Evolutionary conservation across 2,113 vertebrate species (phyloP), one percentile per base, ranked within the genome.

Genomic region (Odocoileus virginianus): DNA sequence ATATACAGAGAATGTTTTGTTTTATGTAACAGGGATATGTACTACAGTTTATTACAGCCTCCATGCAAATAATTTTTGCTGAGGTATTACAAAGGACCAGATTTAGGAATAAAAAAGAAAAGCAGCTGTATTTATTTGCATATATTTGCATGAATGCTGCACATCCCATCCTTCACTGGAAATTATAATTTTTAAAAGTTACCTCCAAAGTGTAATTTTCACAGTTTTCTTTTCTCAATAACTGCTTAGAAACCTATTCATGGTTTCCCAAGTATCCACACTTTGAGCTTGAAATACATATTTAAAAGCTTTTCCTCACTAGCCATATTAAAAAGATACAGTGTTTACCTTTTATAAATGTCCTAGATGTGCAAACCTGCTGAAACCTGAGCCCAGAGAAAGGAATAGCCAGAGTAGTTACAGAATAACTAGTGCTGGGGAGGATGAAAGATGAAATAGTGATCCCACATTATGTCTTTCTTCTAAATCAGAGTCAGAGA

Each of bases 141-240:
- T 82, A 60, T 96, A 83, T 96, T 88, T 95, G 71, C 78, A 96
- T 55, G 10, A 61, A 60, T 6, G 67, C 30, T 71, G 25, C 40
- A 67, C 43, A 55, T 79, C 84, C n/a, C 50, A 55, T 79, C 84
- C 71, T 87, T 86, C 54, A 83, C 2, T 61, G 50, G 50, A 92
- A 96, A 97, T 93, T 58, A 93, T 27, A 93, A 89, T 86, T 86
- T 89, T 87, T 54, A n/a, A 25, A 86, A 92, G 45, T 96, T 91
- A 82, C 71, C 64, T 94, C 21, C 74, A 85, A 78, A 87, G 78
- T 67, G 27, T 61, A 74, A 55, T 84, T 96, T 96, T 96, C 11
- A 23, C 88, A 71, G 40, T 95, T 82, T 92, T 85, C 21, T 64
- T 79, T 87, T 83, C 47, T 94, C 16, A 67, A 0, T 60, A 43